Evolutionary conservation across 2,113 vertebrate species (phyloP).

Genomic region (Lichenostomus cassidix): DNA sequence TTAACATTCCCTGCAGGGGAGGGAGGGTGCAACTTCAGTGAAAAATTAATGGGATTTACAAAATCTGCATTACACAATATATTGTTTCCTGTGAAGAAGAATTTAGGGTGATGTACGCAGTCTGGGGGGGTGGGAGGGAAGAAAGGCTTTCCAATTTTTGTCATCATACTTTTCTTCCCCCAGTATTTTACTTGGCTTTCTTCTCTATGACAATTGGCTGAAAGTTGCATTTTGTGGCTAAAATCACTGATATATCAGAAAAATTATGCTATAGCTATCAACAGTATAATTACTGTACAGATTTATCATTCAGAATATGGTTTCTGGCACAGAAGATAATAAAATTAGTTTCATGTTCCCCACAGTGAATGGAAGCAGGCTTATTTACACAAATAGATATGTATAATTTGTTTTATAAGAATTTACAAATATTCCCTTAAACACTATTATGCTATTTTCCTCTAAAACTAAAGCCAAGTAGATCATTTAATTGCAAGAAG

Average conservation of each 20-base stretch:
- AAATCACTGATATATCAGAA: neutral
- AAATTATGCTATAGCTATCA: neutral
- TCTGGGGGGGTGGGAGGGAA: too few species aligned
- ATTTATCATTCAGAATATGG: neutral
- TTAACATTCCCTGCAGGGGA: neutral
- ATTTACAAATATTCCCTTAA: neutral
- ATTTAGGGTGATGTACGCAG: neutral
- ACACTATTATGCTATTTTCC: neutral
- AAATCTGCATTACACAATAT: neutral
- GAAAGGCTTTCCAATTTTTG: neutral
- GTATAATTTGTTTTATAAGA: neutral
- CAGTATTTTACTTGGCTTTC: neutral
- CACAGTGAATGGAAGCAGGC: neutral
- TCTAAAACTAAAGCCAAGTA: neutral
- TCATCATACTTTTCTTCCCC: neutral
- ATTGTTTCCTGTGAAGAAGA: neutral
- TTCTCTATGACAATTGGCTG: neutral
- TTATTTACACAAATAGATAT: neutral
- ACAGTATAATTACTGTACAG: neutral
- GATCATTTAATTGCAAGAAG: neutral
- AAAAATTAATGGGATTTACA: neutral
- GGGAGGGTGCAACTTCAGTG: neutral
- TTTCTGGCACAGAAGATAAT: neutral
- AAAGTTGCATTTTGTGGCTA: neutral
- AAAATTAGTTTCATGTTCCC: neutral